These are phyloP conservation scores for Deroplatys truncata DNA, from an alignment of 2,888 invertebrate genomes.

Conservation along the genomic window DNA sequence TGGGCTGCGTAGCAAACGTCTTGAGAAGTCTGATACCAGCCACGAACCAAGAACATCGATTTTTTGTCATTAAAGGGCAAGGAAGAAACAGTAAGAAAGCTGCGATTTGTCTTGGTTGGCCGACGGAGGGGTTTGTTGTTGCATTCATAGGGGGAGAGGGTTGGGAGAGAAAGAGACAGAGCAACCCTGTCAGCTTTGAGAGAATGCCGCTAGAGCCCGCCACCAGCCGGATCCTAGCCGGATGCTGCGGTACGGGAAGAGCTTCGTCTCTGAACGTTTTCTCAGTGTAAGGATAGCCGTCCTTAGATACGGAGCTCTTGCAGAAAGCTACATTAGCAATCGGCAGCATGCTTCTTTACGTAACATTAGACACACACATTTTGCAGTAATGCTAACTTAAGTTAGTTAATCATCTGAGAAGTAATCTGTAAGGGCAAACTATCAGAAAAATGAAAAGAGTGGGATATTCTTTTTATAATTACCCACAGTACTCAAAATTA, in stretches of 20 bases:
- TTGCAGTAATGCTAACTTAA: too few relatives aligned
- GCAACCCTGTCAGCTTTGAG: not conserved
- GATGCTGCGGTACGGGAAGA: not conserved
- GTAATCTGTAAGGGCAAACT: too few relatives aligned
- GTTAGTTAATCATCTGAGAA: too few relatives aligned
- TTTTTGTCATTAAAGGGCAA: not conserved
- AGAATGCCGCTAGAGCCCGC: constrained; percentile 12
- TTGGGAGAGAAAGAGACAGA: not conserved
- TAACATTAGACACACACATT: too few relatives aligned
- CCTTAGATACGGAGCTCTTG: not conserved
- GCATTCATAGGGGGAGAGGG: not conserved
- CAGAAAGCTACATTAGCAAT: not conserved
- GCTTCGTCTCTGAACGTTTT: not conserved
- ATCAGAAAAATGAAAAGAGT: too few relatives aligned
- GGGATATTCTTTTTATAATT: too few relatives aligned
- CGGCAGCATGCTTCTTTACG: not conserved
- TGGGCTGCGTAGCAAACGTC: not conserved
- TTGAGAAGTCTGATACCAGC: constrained; percentile 8
- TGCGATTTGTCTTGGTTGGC: not conserved
- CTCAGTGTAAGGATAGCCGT: not conserved
- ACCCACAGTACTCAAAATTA: too few relatives aligned
- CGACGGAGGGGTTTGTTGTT: not conserved
- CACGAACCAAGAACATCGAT: not conserved
- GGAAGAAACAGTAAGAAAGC: not conserved
- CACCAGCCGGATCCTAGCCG: constrained; percentile 2